Evolutionary conservation across 2,113 vertebrate genomes (phyloP), one percentile per base, ranked within the genome.

Genomic region (Kryptolebias marmoratus): DNA sequence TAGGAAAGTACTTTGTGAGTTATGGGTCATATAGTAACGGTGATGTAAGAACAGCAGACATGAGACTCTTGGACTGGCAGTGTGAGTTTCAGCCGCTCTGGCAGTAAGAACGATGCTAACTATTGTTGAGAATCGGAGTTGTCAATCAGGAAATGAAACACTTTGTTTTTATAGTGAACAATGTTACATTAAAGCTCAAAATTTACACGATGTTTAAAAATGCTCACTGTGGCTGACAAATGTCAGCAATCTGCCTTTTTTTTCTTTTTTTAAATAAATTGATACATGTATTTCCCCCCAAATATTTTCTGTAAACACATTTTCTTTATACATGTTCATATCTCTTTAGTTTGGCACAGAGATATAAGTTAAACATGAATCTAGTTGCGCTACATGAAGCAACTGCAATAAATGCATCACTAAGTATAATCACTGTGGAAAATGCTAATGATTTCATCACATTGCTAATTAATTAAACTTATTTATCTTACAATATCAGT

Each of bases 61-160:
- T 89, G 90, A 90, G 82, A 91, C 90, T 93, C 89, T 83, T 92
- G 88, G 88, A 91, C 75, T 93, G 94, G 94, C 94, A 94, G 94
- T 93, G 79, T 87, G 93, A 93, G 91, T 87, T 87, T 87, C 85
- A 92, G 87, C 84, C 53, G 84, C 88, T 79, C 82, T 89, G 90
- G 90, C 90, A 91, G 90, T 90, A 85, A 87, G 83, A 88, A 62
- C 66, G 75, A 79, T 70, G 76, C 64, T 76, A 80, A 80, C 68
- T 72, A 81, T 67, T 73, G 42, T 73, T 82, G 80, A 55, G 44
- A 85, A 82, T 71, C 66, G 58, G 61, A 68, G 68, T 73, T 73
- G 77, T 83, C 68, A 75, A 31, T 83, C 68, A 55, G 57, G 53
- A 48, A 30, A 64, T 57, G 36, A 6, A 58, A 62, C 61, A 55